Percentiles rank a stretch among this genome's conserved stretches.
These are phyloP conservation scores for Sthenelais limicola DNA, from an alignment of 2,888 invertebrate genomes.

Conservation along the genomic window DNA sequence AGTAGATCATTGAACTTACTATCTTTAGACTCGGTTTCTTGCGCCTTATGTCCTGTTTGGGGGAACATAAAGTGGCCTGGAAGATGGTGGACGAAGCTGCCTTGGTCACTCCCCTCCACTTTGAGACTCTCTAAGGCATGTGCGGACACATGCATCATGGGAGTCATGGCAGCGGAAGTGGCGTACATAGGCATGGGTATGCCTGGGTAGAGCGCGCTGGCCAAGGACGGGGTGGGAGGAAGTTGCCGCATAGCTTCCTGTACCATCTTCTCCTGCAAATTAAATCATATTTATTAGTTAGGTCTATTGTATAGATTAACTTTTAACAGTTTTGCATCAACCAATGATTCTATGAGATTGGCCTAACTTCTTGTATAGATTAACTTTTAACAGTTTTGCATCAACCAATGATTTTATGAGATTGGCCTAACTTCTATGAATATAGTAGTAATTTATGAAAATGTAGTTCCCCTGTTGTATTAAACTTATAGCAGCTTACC, in stretches of 20 bases:
- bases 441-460: no score
- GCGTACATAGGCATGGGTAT: conserved; percentile 72
- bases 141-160: conserved; percentile 78
- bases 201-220: conserved; percentile 53
- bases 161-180: conserved; percentile 76
- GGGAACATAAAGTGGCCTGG: conserved; percentile 30
- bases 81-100: conserved; percentile 62
- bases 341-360: no score
- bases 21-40: conserved; percentile 24
- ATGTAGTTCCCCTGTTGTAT: no score
- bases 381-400: no score
- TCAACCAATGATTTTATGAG: no score
- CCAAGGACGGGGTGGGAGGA: conserved; percentile 60
- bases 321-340: no score
- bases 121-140: conserved; percentile 41
- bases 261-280: conserved; percentile 64
- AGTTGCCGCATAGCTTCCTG: conserved; percentile 66
- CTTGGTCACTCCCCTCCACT: conserved; percentile 47
- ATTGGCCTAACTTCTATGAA: no score
- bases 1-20: no score
- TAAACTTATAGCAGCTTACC: no score
- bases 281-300: no score
- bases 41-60: conserved; percentile 28
- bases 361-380: no score
- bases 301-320: no score